Base-by-base conservation (phyloP, 2,888 invertebrate species). In the Trissonchulus latispiculum region DNA sequence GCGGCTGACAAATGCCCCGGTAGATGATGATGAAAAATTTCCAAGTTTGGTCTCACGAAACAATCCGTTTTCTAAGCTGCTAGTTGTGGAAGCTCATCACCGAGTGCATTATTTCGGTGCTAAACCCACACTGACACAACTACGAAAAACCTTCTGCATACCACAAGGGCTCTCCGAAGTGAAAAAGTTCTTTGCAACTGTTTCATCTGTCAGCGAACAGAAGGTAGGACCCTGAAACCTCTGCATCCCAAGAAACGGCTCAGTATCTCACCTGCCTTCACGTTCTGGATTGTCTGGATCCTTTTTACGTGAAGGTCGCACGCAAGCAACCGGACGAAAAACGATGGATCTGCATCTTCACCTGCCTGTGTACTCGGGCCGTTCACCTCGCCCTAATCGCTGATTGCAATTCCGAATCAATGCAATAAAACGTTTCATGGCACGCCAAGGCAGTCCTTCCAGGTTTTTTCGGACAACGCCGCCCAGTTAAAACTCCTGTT, bases 401-500 rank as follows among this genome's bases (percentile, higher is more conserved):
- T 0, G 77, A 79, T 8, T 74, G 83, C 23, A 78, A 78, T 1
- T 79, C 82, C 0, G 72, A 77, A 31, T 84, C 2, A 75, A 77
- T 61, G 77, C 79, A 2, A 73, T 84, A 3, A 71, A 80, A 61
- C 72, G 83, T 67, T 84, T 84, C 36, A 77, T 82, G 23, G 77
- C 80, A 0, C 72, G 82, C 61, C 74, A 81, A 36, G 81, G 84
- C 2, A 73, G 80, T 33, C 81, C 82, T 0, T 75, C 66, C 18
- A 76, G 79, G 1, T 78, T 84, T 0, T 83, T 70, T 79, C 79
- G 32, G 84, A 85, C 72, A 84, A 84, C 73, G 83, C 82, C 0
- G 80, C 80, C 0, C 83, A 84, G 75, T 85, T 85, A 75, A 76
- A n/a, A n/a, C n/a, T n/a, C n/a, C n/a, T n/a, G n/a, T n/a, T n/a